Percentiles rank a stretch among this genome's conserved stretches.
Conservation (phyloP, 92 coral and sea anemone genomes). For the Galaxea fascicularis region DNA sequence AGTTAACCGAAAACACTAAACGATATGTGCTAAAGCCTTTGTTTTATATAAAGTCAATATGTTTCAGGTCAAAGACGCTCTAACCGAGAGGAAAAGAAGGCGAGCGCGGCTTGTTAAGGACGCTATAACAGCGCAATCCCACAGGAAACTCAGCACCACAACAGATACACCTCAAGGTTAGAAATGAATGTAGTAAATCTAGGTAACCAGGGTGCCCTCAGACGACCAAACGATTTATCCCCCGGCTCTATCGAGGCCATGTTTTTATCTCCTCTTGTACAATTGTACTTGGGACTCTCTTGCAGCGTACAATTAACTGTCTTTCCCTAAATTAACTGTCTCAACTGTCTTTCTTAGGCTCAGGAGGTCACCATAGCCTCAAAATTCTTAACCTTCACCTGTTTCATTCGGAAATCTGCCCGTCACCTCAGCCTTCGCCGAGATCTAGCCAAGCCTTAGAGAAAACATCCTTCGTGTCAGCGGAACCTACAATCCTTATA, state of each 20-base stretch:
- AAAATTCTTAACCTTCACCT: conserved; percentile 5
- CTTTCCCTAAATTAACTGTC: no score
- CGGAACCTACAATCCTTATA: neutral
- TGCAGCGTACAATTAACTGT: no score
- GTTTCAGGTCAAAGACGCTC: conserved; percentile 14
- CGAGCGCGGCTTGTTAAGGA: neutral
- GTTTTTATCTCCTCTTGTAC: no score
- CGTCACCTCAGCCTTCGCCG: conserved; percentile 27
- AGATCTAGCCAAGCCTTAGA: neutral
- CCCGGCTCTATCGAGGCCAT: no score
- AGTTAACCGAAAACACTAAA: no score
- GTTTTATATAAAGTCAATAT: no score
- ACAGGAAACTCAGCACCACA: conserved; percentile 35
- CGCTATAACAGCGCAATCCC: neutral
- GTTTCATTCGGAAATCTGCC: conserved; percentile 9
- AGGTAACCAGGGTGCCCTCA: no score
- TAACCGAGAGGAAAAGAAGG: conserved; percentile 6
- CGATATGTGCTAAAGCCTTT: no score
- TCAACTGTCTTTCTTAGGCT: neutral
- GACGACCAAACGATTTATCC: no score
- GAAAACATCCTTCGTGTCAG: conserved; percentile 2
- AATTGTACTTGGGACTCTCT: no score
- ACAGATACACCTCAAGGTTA: conserved; percentile 14
- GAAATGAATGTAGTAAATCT: no score
- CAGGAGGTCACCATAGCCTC: conserved; percentile 16